Evolutionary conservation across 35 echinoderm and acorn worm genomes (phyloP), one percentile per base, ranked within the genome.

Genomic region (Chiridota heheva): DNA sequence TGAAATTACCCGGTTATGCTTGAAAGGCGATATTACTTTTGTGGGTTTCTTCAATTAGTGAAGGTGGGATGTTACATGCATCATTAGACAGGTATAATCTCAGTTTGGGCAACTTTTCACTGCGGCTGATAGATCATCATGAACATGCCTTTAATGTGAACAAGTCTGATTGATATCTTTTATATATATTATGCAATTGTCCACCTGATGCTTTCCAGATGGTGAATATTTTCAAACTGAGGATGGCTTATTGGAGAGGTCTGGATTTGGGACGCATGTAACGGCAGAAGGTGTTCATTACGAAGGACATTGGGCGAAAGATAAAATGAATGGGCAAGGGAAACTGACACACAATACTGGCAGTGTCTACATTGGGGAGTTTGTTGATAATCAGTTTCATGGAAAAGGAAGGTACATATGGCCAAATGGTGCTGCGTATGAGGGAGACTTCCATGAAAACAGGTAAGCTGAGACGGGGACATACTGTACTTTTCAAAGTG

Each of bases 291-390:
- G 93, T 16, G 78, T 81, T 0, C 73, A 78, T 36, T 96, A 96
- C 59, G 78, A 96, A 36, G 93, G 88, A 13, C 76, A 96, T 27
- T 96, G 93, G 93, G 44, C 59, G 8, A 70, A 89, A 18, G 93
- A 96, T 58, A 83, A 87, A 46, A 96, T 96, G 93, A 96, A 86
- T 60, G 93, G 93, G 7, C 64, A 90, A 25, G 88, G 93, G 37
- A 81, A 49, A 40, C 43, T 96, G 22, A 83, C 62, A 8, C 84
- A 91, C 59, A 87, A 87, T 6, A 69, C 49, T 63, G 93, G 93
- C 8, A 87, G 82, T 48, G 58, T 82, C 5, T 96, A 91, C 67
- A 88, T 90, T 35, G 93, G 93, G 65, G 88, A 96, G 26, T 96
- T 96, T 80, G 72, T 84, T 16, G 70, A 91, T 25, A 96, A 96